A percentile compares a stretch with the other conserved stretches of the same genome.
These are phyloP conservation scores for Polyergus mexicanus DNA, from an alignment of 1,140 invertebrate species.

Conservation along the genomic window DNA sequence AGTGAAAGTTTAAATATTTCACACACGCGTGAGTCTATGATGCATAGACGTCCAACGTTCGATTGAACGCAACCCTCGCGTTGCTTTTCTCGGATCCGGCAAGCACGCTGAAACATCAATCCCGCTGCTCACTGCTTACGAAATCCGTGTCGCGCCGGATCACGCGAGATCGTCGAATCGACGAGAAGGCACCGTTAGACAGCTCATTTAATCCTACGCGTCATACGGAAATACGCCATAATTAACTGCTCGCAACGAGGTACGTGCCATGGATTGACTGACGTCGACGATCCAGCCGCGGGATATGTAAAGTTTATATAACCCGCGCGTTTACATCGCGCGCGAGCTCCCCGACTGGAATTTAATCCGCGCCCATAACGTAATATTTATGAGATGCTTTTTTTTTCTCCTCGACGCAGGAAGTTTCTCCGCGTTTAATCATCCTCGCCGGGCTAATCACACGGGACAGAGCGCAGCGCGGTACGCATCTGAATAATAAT, in stretches of 20 bases:
- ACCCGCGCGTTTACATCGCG: constrained; percentile 37
- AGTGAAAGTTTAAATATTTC: constrained; percentile 48
- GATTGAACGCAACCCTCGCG: constrained; percentile 22
- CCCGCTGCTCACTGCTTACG: constrained; percentile 14
- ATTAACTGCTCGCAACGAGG: constrained; percentile 55
- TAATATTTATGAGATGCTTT: constrained; percentile 47
- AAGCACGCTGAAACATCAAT: constrained; percentile 40
- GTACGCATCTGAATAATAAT: constrained; percentile 56
- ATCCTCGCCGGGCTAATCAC: constrained; percentile 40
- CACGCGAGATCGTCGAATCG: constrained; percentile 26
- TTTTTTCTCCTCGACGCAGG: constrained; percentile 25
- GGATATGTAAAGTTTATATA: constrained; percentile 43
- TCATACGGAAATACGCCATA: constrained; percentile 47
- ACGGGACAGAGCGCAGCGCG: constrained; percentile 37
- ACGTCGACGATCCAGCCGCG: constrained; percentile 52
- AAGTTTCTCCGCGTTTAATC: constrained; percentile 56
- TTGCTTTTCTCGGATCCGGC: constrained; percentile 15
- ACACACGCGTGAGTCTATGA: not conserved
- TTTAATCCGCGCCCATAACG: constrained; percentile 55
- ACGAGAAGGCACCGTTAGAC: constrained; percentile 47
- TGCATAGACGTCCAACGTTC: not conserved
- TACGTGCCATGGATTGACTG: constrained; percentile 44
- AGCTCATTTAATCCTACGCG: constrained; percentile 48
- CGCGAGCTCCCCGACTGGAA: constrained; percentile 37
- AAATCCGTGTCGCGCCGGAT: constrained; percentile 40